Base-by-base conservation (phyloP, 1,140 invertebrate species). In the Lepidurus packardi region DNA sequence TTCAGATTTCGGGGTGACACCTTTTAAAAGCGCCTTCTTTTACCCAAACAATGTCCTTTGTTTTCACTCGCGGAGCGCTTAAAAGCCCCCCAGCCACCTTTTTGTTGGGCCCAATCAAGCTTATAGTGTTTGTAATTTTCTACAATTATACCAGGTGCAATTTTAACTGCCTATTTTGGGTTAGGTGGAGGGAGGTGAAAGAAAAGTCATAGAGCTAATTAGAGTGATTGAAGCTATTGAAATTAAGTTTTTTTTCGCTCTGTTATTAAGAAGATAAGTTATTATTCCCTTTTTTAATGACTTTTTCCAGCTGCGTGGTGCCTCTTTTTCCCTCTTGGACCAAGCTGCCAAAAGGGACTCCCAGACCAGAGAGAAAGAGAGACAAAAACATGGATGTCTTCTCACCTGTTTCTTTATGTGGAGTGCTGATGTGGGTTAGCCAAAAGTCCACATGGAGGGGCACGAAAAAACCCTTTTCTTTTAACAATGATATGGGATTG, bases 101-200 rank as follows among this genome's bases (percentile, higher is more conserved):
- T 65, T 65, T 65, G 53, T 65, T 65, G 21, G 21, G 21, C 53
- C 53, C 53, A 65, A 65, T 65, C 53, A 21, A 65, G 53, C 53
- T 65, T 65, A 21, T 65, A 65, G 21, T 65, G 53, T 65, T 65
- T 65, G 45, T 47, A 47, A 47, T 47, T 47, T 47, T 47, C 16
- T 65, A 65, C 53, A 65, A 65, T 65, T 65, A 65, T 65, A n/a
- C 16, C 53, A 65, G 53, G 53, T 65, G n/a, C 53, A 65, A 65
- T 65, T 65, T 65, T 6, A 65, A 65, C n/a, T 65, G 6, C 34
- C 34, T 34, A 34, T 4, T 13, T 65, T 65, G 53, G 6, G 13
- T 65, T 16, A n/a, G 8, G 9, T 13, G 53, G 53, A 21, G 53
- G 21, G 16, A 65, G 53, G 13, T 21, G 0, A 65, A 21, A 47